A percentile compares a stretch with the other conserved stretches of the same genome.
Conservation (phyloP, 2,888 invertebrate species). For the Mellilla xanthometata region DNA sequence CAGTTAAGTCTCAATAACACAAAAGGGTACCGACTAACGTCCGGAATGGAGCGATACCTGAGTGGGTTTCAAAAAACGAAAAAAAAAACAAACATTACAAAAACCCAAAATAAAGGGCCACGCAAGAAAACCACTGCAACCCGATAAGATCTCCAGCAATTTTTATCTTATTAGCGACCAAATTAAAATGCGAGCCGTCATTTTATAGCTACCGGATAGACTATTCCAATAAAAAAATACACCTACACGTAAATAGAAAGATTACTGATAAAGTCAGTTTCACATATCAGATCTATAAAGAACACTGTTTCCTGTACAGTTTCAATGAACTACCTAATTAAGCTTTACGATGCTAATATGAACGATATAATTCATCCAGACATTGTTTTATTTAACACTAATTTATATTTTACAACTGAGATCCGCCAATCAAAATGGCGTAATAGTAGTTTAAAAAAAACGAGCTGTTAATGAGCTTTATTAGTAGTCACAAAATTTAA, state of each 20-base stretch:
- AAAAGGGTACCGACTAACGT: constrained; percentile 44
- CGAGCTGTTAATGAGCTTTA: constrained; percentile 26
- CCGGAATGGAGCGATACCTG: constrained; percentile 45
- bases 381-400: constrained; percentile 22
- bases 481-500: constrained; percentile 37
- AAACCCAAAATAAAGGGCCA: constrained; percentile 41
- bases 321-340: constrained; percentile 27
- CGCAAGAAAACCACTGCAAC: constrained; percentile 44
- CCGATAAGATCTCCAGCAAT: constrained; percentile 57
- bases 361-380: constrained; percentile 13
- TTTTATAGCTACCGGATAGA: constrained; percentile 46
- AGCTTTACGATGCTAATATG: constrained; percentile 21
- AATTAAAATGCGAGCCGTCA: constrained; percentile 60
- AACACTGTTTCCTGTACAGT: constrained; percentile 14
- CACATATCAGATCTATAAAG: constrained; percentile 21
- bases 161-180: constrained; percentile 55
- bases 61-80: constrained; percentile 39
- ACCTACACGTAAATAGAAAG: constrained; percentile 41
- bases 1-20: constrained; percentile 53
- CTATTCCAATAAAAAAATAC: constrained; percentile 41
- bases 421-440: constrained; percentile 24
- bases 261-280: constrained; percentile 33
- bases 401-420: constrained; percentile 23
- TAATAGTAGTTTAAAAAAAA: constrained; percentile 2
- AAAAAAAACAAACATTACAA: constrained; percentile 46